Conservation (phyloP, 2,888 invertebrate genomes). For the Agrotis clavis region DNA sequence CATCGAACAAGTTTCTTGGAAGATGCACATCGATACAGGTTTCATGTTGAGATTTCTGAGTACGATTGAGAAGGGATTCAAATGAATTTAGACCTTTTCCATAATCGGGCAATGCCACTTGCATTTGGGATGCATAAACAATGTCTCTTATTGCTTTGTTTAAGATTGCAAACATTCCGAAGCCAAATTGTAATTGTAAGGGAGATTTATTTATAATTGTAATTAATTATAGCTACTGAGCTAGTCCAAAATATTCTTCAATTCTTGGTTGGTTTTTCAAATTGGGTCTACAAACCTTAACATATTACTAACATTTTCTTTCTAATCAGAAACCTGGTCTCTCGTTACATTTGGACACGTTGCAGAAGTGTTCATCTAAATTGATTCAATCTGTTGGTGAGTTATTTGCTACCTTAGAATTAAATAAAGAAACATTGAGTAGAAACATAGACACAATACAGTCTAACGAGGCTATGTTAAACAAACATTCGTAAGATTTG, state of each 20-base stretch:
- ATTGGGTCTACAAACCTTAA: too few species aligned
- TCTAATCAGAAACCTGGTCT: neutral
- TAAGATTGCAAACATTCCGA: slow-evolving; percentile 24
- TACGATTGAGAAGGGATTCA: slow-evolving; percentile 37
- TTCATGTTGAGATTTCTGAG: slow-evolving; percentile 50
- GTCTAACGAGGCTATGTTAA: slow-evolving; percentile 23
- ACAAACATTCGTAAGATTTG: slow-evolving; percentile 38
- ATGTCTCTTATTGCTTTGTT: slow-evolving; percentile 20
- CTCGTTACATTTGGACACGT: neutral
- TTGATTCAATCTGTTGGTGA: neutral
- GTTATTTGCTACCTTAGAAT: neutral
- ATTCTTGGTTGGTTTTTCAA: too few species aligned
- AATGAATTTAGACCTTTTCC: slow-evolving; percentile 18
- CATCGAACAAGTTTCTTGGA: slow-evolving; percentile 59
- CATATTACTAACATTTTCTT: too few species aligned
- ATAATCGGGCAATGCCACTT: slow-evolving; percentile 28
- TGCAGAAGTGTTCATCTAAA: neutral
- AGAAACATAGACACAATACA: slow-evolving; percentile 15
- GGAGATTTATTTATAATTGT: neutral
- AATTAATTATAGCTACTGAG: neutral
- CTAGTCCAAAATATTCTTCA: too few species aligned
- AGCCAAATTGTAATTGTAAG: slow-evolving; percentile 3
- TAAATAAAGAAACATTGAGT: neutral
- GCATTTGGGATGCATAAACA: slow-evolving; percentile 30
- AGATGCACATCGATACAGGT: slow-evolving; percentile 50